Base-by-base conservation (phyloP, 2,888 invertebrate species). In the Cheilosia vulpina region DNA sequence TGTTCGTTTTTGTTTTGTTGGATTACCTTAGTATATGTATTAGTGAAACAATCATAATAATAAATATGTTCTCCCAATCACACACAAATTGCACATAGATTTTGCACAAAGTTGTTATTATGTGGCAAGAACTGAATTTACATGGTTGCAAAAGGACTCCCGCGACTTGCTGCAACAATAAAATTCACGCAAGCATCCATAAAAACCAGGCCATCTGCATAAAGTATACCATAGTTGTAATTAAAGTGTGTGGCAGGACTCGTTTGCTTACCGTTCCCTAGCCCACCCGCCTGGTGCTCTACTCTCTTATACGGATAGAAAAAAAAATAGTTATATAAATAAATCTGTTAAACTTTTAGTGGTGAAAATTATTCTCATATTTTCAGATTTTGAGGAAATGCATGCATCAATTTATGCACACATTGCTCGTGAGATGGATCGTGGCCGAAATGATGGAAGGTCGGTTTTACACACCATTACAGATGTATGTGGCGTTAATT, bases 171-270 rank as follows among this genome's bases (percentile, higher is more conserved):
- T 41, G 31, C 38, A 58, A 66, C 69, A 79, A 79, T 72, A 52
- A 66, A 66, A 72, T 72, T 60, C 66, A 72, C 72, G 79, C 72
- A 79, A 79, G 72, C 65, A 79, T 57, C 72, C 72, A 79, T 79
- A 79, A 79, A 71, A 72, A 72, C 58, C 79, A 79, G 79, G 79
- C 79, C 72, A 72, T 72, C 72, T 66, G 66, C 53, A 66, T 50
- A 41, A 72, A 65, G 50, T 43, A 47, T 53, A 27, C 27, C 13
- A 15, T 17, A 45, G 15, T 13, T 21, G 9, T 50, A 50, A 31
- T n/a, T 21, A 50, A 53, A 41, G 66, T 53, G 21, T 72, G 65
- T 53, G 72, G 24, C 52, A 52, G 50, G 50, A 65, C 38, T 50
- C 57, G 66, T 41, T 71, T 50, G 50, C 21, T 50, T 21, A 11